phyloP scores from a whole-genome alignment of 2,888 invertebrate genomes.

The Siphlonurus alternatus region DNA sequence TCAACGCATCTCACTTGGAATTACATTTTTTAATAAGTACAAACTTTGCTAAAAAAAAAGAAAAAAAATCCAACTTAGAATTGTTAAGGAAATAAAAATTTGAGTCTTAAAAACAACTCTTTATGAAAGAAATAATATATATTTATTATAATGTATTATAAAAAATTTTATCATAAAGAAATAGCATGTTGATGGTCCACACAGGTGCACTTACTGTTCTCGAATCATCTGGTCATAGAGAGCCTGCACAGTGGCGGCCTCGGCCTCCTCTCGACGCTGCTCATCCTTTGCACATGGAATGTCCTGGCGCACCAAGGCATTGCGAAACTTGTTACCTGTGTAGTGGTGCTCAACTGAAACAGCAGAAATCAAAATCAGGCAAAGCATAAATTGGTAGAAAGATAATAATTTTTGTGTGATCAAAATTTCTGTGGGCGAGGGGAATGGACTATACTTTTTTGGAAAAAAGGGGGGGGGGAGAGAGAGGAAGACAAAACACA shows the following conservation, averaged over 20 bases:
- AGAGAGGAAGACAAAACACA: too few relatives aligned
- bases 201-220: constrained; percentile 38
- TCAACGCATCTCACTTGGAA: background rate
- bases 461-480: too few relatives aligned
- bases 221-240: constrained; percentile 33
- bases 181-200: background rate
- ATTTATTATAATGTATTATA: background rate
- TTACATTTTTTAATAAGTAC: background rate
- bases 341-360: constrained; percentile 52
- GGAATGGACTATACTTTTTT: too few relatives aligned
- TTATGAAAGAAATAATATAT: too few relatives aligned
- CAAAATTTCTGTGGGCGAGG: too few relatives aligned
- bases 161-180: background rate
- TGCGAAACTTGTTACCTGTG: constrained; percentile 53
- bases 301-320: constrained; percentile 61
- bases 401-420: too few relatives aligned
- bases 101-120: too few relatives aligned
- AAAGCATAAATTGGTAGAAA: too few relatives aligned
- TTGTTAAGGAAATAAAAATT: too few relatives aligned
- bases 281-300: constrained; percentile 57
- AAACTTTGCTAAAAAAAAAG: background rate
- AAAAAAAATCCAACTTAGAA: too few relatives aligned
- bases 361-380: too few relatives aligned
- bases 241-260: constrained; percentile 21
- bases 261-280: constrained; percentile 48